Evolutionary conservation across 1,140 invertebrate genomes (phyloP).

Genomic region (Calosoma granatense): DNA sequence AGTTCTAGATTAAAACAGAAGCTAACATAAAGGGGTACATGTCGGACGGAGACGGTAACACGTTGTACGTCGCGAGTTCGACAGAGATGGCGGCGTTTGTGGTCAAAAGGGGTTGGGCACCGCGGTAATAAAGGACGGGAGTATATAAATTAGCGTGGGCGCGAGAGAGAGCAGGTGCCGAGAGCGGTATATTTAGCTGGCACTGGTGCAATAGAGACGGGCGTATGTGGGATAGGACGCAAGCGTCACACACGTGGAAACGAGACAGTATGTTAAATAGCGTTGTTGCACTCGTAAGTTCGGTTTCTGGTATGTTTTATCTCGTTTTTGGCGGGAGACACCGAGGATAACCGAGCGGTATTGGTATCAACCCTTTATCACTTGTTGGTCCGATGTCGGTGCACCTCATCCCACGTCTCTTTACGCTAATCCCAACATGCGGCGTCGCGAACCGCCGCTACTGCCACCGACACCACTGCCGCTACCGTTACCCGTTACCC

Average conservation of each 20-base stretch:
- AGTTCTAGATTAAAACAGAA: slow-evolving; percentile 34
- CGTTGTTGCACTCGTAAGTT: slow-evolving; percentile 6
- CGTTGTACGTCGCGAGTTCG: too few relatives aligned
- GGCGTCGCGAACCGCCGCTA: slow-evolving; percentile 8
- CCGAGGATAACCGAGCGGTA: slow-evolving; percentile 17
- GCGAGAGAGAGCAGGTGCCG: slow-evolving; percentile 17
- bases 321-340: slow-evolving; percentile 21
- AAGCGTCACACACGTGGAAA: slow-evolving; percentile 31
- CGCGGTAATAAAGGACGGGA: slow-evolving; percentile 29
- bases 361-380: slow-evolving; percentile 10
- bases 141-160: slow-evolving; percentile 25
- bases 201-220: slow-evolving; percentile 13
- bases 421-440: slow-evolving; percentile 15
- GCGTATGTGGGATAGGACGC: slow-evolving; percentile 22
- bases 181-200: slow-evolving; percentile 16
- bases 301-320: slow-evolving; percentile 27
- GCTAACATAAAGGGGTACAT: slow-evolving; percentile 33
- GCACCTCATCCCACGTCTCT: slow-evolving; percentile 8
- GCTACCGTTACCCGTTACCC: not conserved
- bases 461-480: not conserved
- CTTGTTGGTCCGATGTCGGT: slow-evolving; percentile 10
- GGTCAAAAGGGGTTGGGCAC: slow-evolving; percentile 33
- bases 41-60: slow-evolving; percentile 18
- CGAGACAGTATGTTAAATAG: slow-evolving; percentile 22
- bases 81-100: too few relatives aligned